Conservation (phyloP, 2,888 invertebrate species). For the Gasteruption jaculator region DNA sequence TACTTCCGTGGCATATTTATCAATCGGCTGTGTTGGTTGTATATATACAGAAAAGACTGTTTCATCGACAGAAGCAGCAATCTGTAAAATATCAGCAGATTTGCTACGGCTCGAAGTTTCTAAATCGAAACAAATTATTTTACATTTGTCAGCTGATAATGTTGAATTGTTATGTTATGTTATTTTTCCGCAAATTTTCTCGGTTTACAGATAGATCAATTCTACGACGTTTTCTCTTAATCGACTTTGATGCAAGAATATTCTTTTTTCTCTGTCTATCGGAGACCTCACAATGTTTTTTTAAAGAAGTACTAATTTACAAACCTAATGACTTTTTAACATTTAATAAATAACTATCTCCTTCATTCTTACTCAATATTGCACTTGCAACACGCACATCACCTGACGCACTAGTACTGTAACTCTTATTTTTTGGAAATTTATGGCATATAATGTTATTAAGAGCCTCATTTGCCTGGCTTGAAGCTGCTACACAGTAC, state of each 20-base stretch:
- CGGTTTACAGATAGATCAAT: background rate
- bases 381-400: background rate
- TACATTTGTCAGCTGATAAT: no score
- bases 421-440: constrained; percentile 20
- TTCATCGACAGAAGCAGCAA: constrained; percentile 8
- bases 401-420: background rate
- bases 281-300: background rate
- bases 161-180: constrained; percentile 8
- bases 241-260: background rate
- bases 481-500: constrained; percentile 23
- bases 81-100: constrained; percentile 13
- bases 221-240: background rate
- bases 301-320: background rate
- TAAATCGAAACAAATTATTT: constrained; percentile 14
- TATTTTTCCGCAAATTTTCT: constrained; percentile 6
- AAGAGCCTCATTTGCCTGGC: constrained; percentile 25
- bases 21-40: constrained; percentile 4
- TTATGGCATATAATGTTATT: constrained; percentile 30
- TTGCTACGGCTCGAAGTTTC: constrained; percentile 11
- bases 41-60: constrained; percentile 9
- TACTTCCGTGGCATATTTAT: background rate
- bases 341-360: constrained; percentile 4
- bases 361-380: constrained; percentile 10
- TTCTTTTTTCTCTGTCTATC: background rate
- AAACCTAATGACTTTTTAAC: background rate